A percentile compares a stretch with the other conserved stretches of the same genome.
These are phyloP conservation scores for Rostratula benghalensis DNA, from an alignment of 2,113 vertebrate species.

Conservation along the genomic window DNA sequence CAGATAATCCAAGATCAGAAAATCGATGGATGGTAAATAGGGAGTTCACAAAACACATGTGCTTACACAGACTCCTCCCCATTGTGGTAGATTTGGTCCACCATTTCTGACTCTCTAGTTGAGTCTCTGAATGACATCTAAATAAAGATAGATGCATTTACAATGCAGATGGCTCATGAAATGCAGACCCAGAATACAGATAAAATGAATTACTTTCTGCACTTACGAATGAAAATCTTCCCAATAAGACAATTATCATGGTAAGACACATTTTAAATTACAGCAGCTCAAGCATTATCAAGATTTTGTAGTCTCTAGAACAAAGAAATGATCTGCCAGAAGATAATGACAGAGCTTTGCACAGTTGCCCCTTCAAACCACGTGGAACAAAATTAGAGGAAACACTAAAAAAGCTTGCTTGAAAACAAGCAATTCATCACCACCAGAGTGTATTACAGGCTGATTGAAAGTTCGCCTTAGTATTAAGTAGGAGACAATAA, in stretches of 20 bases:
- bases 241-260: neutral
- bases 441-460: neutral
- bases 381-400: neutral
- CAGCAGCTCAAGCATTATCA: neutral
- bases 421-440: neutral
- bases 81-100: neutral
- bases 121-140: neutral
- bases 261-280: neutral
- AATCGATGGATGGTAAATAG: neutral
- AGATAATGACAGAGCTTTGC: neutral
- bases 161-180: neutral
- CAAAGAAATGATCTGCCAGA: neutral
- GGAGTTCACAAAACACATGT: neutral
- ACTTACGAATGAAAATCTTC: neutral
- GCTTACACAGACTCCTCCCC: neutral
- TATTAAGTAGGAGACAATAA: neutral
- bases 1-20: neutral
- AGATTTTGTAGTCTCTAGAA: neutral
- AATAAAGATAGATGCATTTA: neutral
- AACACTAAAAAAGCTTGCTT: neutral
- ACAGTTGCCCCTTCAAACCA: neutral
- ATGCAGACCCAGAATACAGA: neutral
- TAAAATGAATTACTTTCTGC: neutral
- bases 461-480: neutral
- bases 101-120: neutral